Base-by-base conservation (phyloP, 2,888 invertebrate species). In the Sphaerolaimus hirsutus region DNA sequence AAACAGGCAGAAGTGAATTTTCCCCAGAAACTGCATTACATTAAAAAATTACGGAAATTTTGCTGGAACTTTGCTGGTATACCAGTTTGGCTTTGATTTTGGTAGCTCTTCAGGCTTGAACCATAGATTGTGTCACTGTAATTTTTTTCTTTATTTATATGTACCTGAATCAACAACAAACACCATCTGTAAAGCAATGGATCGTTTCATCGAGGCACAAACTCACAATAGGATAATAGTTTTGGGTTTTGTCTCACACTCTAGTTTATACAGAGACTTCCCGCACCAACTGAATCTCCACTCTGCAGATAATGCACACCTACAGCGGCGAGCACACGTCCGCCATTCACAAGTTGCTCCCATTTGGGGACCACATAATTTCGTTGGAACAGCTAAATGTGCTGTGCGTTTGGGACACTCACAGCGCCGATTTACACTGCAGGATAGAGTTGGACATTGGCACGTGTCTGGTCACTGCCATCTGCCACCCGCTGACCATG, bases 401-500 rank as follows among this genome's bases (percentile, higher is more conserved):
- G 21, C 58, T 91, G 0, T 23, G 49, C 23, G 72, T 87, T 25
- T 91, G 86, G 79, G 77, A 83, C 59, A 79, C 84, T 22, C 75
- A 76, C 55, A 71, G 75, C 0, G 78, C 79, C 66, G 72, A 75
- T 48, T 76, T 36, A 12, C 40, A 35, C 44, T n/a, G 29, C 2
- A 36, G 40, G 23, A 45, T 64, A 2, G 62, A 59, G 52, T 51
- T 62, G 46, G 58, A 60, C 44, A 69, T 71, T 17, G 65, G 71
- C 0, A 66, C 68, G n/a, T 91, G 91, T 61, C 70, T 75, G 56
- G 75, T 91, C 27, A 77, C 79, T 0, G 71, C 81, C 0, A 52
- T 89, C n/a, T 70, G 79, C 47, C 97, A 97, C 70, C 97, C 93
- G 0, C 77, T 75, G 24, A 84, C 91, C 0, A 97, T 93, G 63